A percentile compares a stretch with the other conserved stretches of the same genome.
Evolutionary conservation across 2,888 invertebrate species (phyloP).

Genomic region (Acanthacorydalis orientalis): DNA sequence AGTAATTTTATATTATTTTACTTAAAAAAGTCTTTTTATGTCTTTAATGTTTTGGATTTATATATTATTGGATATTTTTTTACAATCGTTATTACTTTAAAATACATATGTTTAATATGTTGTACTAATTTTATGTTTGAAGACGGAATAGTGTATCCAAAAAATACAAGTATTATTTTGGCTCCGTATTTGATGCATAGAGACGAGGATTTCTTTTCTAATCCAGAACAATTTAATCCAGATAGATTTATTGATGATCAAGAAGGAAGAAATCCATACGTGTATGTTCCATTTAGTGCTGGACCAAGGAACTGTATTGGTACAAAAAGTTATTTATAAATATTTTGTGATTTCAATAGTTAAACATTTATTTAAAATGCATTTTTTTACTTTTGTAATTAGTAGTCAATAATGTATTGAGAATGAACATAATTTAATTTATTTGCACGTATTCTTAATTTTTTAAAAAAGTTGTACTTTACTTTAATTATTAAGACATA

Average conservation of each 20-base stretch:
- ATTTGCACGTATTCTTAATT: too few relatives aligned
- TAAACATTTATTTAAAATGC: too few relatives aligned
- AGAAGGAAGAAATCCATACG: slow-evolving; percentile 15
- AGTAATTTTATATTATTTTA: too few relatives aligned
- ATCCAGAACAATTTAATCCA: slow-evolving; percentile 19
- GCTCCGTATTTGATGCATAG: slow-evolving; percentile 14
- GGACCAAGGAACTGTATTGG: slow-evolving; percentile 21
- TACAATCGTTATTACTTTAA: too few relatives aligned
- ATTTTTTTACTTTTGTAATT: too few relatives aligned
- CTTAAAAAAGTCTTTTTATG: too few relatives aligned
- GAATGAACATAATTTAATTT: too few relatives aligned
- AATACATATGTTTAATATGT: not conserved
- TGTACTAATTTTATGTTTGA: slow-evolving; percentile 6
- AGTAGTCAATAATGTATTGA: too few relatives aligned
- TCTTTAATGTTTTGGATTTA: not conserved
- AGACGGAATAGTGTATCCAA: slow-evolving; percentile 15
- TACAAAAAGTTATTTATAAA: slow-evolving; percentile 5
- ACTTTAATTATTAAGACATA: too few relatives aligned
- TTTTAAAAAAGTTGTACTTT: too few relatives aligned
- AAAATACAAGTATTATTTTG: slow-evolving; percentile 10
- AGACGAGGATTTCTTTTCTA: slow-evolving; percentile 15
- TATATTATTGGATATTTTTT: too few relatives aligned
- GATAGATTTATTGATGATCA: slow-evolving; percentile 20
- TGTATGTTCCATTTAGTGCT: slow-evolving; percentile 20
- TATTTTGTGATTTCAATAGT: too few relatives aligned